Evolutionary conservation across 2,888 invertebrate species (phyloP).

Genomic region (Epinotia brunnichana): DNA sequence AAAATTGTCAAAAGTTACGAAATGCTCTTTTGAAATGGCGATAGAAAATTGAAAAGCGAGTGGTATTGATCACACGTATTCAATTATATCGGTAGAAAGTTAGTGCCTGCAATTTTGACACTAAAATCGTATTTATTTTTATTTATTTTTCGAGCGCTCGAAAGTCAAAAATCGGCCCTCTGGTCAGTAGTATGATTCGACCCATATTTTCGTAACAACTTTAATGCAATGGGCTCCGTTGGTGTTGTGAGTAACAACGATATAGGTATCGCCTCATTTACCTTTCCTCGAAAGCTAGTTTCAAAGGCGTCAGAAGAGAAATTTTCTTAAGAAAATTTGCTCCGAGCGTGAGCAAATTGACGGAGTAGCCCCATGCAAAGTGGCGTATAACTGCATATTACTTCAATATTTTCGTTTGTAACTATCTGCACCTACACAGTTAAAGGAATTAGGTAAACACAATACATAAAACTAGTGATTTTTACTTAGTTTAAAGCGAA

Average conservation of each 20-base stretch:
- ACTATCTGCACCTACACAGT: too few species aligned
- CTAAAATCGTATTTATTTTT: too few species aligned
- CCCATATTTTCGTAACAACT: background rate
- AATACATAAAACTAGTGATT: background rate
- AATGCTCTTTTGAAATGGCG: too few species aligned
- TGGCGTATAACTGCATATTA: background rate
- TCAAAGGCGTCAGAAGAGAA: slow-evolving; percentile 36
- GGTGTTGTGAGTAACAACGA: background rate
- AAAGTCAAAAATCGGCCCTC: too few species aligned
- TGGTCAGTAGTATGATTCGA: background rate
- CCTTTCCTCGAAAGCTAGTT: slow-evolving; percentile 36
- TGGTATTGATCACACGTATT: too few species aligned
- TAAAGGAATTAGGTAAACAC: background rate
- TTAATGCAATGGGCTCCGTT: background rate
- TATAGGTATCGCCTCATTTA: slow-evolving; percentile 21
- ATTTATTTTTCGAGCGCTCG: too few species aligned
- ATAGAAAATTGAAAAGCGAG: too few species aligned
- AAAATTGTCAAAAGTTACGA: too few species aligned
- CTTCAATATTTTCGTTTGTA: background rate
- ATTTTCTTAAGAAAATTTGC: slow-evolving; percentile 29
- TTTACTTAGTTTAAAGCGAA: slow-evolving; percentile 1
- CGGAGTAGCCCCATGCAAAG: background rate
- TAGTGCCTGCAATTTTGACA: too few species aligned
- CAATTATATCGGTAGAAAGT: too few species aligned
- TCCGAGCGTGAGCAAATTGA: background rate